These are phyloP conservation scores for Pseudolaguvia tuberculata DNA, from an alignment of 2,113 vertebrate genomes.

Conservation along the genomic window DNA sequence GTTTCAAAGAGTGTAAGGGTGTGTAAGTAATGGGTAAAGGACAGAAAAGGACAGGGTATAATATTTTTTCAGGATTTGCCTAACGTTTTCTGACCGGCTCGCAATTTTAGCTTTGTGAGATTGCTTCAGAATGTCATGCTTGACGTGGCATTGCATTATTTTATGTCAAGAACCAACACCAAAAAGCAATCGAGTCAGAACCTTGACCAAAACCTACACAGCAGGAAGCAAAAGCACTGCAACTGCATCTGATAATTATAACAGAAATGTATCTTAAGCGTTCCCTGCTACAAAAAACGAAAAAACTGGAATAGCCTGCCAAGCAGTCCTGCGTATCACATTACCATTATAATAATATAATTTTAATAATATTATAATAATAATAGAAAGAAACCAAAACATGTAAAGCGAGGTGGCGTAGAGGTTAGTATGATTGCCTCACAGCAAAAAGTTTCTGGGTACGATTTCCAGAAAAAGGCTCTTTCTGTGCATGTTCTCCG, in stretches of 20 bases:
- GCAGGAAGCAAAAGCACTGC: neutral
- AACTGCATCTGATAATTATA: neutral
- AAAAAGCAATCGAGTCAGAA: neutral
- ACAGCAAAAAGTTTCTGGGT: too few species aligned
- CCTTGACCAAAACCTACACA: neutral
- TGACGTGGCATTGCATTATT: neutral
- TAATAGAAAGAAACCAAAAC: too few species aligned
- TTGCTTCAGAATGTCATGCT: neutral
- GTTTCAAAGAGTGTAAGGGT: constrained; percentile 14
- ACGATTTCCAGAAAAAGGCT: too few species aligned
- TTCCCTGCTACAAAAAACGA: neutral
- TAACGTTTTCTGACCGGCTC: constrained; percentile 6
- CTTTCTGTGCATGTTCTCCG: too few species aligned
- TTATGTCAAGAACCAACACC: neutral
- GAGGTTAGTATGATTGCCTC: too few species aligned
- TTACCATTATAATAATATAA: neutral
- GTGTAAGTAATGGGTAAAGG: constrained; percentile 27
- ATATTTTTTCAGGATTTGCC: constrained; percentile 11
- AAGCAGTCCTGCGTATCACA: neutral
- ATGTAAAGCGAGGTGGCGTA: too few species aligned
- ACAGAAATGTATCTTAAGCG: neutral
- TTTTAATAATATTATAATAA: too few species aligned
- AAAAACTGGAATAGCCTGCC: neutral
- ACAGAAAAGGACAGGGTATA: constrained; percentile 23
- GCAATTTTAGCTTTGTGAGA: constrained; percentile 3